A percentile compares a stretch with the other conserved stretches of the same genome.
phyloP scores from a whole-genome alignment of 2,888 invertebrate species.

The Argynnis bischoffii region DNA sequence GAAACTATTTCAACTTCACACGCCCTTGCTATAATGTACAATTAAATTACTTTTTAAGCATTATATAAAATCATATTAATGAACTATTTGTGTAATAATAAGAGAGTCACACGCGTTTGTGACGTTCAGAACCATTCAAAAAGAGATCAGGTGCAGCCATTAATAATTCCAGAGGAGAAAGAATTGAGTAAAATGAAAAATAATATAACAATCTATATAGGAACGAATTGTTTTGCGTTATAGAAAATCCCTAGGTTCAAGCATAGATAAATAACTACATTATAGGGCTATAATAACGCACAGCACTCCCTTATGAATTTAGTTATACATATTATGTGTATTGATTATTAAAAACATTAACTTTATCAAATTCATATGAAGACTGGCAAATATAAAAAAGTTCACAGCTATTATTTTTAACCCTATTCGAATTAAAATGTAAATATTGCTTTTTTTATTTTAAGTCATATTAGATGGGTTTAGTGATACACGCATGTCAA shows the following conservation, averaged over 20 bases:
- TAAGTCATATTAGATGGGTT: background rate
- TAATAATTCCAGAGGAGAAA: background rate
- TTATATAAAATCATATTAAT: slow-evolving; percentile 43
- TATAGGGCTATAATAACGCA: too few species aligned
- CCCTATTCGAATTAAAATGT: slow-evolving; percentile 11
- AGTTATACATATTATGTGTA: background rate
- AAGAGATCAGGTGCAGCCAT: slow-evolving; percentile 36
- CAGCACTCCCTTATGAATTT: too few species aligned
- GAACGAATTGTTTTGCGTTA: slow-evolving; percentile 39
- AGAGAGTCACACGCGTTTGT: slow-evolving; percentile 29
- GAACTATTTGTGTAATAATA: slow-evolving; percentile 32
- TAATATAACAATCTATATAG: slow-evolving; percentile 41
- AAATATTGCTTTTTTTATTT: slow-evolving; percentile 17
- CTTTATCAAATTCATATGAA: background rate
- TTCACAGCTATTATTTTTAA: background rate
- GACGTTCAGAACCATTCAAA: slow-evolving; percentile 26
- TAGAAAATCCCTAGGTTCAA: background rate
- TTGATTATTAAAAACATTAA: background rate
- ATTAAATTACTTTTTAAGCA: slow-evolving; percentile 50
- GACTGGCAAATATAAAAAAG: background rate
- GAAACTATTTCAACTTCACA: slow-evolving; percentile 36
- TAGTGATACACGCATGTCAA: too few species aligned
- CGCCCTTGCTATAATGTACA: slow-evolving; percentile 45
- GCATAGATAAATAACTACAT: background rate
- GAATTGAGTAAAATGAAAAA: slow-evolving; percentile 19